A percentile compares a stretch with the other conserved stretches of the same genome.
phyloP scores from a whole-genome alignment of 2,888 invertebrate species.

The Cacoxenus indagator region DNA sequence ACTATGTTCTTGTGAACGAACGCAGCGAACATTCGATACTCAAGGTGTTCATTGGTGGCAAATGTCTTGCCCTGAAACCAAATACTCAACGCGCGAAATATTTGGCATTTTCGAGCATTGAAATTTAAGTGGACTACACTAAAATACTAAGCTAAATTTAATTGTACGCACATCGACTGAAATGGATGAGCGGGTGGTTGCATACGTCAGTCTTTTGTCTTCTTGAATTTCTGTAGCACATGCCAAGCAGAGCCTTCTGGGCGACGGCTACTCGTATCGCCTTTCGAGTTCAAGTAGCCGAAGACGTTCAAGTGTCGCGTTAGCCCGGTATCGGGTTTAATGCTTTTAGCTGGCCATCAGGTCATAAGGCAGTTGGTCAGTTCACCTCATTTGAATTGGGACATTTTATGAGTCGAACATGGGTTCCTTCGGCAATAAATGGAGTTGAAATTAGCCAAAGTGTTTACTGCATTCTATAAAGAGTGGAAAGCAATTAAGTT shows the following conservation, averaged over 20 bases:
- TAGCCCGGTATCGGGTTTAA: conserved; percentile 6
- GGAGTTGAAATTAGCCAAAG: conserved; percentile 1
- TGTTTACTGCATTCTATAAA: neutral
- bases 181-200: neutral
- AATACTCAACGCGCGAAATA: conserved; percentile 30
- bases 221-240: conserved; percentile 57
- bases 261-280: conserved; percentile 37
- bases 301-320: conserved; percentile 45
- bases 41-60: conserved; percentile 30
- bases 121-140: conserved; percentile 57
- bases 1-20: neutral
- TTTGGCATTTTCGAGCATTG: conserved; percentile 34
- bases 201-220: conserved; percentile 35
- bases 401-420: neutral
- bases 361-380: conserved; percentile 3
- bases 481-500: neutral
- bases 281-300: conserved; percentile 36
- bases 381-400: conserved; percentile 1
- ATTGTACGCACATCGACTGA: no score
- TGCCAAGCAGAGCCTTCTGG: conserved; percentile 48
- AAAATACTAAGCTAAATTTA: no score
- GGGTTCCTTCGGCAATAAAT: neutral
- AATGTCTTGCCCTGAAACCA: conserved; percentile 21
- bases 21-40: neutral
- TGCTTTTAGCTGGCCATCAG: neutral